Percentiles rank a stretch among this genome's conserved stretches.
These are phyloP conservation scores for Acrocephalus arundinaceus DNA, from an alignment of 2,113 vertebrate species.

Conservation along the genomic window DNA sequence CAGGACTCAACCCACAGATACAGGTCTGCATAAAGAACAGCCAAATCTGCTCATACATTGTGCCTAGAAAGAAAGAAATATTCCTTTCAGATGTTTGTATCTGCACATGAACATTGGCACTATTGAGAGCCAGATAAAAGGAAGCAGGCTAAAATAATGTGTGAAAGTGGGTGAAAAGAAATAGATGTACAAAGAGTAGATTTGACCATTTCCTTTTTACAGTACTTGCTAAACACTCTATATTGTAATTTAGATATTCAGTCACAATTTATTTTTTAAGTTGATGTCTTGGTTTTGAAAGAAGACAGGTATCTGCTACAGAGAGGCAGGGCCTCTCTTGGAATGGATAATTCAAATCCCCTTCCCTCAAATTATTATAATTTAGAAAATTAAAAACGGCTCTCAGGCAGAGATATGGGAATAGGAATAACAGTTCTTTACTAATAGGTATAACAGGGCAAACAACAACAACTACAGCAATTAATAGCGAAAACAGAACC, in stretches of 20 bases:
- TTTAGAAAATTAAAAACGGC: no score
- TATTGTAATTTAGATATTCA: neutral
- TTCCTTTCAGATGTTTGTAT: neutral
- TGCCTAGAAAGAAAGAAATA: neutral
- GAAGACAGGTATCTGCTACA: no score
- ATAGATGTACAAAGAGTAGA: neutral
- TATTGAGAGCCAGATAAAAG: neutral
- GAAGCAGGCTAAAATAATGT: neutral
- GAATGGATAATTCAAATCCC: no score
- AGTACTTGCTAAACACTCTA: neutral
- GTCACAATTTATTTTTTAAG: neutral
- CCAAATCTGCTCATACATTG: neutral
- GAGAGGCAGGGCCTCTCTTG: no score
- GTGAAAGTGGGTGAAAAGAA: neutral
- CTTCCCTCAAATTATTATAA: no score
- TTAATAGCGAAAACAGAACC: no score
- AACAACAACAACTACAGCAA: no score
- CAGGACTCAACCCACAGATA: neutral
- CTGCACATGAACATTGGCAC: neutral
- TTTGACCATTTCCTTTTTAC: neutral
- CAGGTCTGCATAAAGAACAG: neutral
- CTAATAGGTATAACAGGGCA: no score
- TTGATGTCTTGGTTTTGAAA: no score
- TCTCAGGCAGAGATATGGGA: no score
- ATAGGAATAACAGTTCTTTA: no score